phyloP scores from a whole-genome alignment of 2,888 invertebrate genomes.

The Drosophila kuntzei region DNA sequence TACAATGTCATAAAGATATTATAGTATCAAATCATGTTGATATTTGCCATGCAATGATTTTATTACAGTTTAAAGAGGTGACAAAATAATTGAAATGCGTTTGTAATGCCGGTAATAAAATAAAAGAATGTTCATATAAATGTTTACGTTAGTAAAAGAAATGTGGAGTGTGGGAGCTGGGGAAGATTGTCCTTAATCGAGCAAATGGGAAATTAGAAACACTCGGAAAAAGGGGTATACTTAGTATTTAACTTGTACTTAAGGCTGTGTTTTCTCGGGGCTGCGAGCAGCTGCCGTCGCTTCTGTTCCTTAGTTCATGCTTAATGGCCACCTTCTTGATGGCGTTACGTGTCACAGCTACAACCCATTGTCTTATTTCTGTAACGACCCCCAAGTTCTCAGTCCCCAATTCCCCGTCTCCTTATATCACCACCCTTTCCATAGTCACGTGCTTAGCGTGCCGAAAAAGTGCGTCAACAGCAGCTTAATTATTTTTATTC shows the following conservation, averaged over 20 bases:
- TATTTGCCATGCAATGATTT: slow-evolving; percentile 2
- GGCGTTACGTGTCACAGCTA: slow-evolving; percentile 62
- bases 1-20: neutral
- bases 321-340: slow-evolving; percentile 63
- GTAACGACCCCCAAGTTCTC: neutral
- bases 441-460: slow-evolving; percentile 72
- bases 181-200: slow-evolving; percentile 23
- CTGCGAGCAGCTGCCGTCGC: slow-evolving; percentile 35
- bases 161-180: neutral
- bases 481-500: slow-evolving; percentile 78
- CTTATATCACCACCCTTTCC: slow-evolving; percentile 7
- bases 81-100: slow-evolving; percentile 2
- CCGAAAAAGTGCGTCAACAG: slow-evolving; percentile 79
- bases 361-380: slow-evolving; percentile 54
- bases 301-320: slow-evolving; percentile 34
- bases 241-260: slow-evolving; percentile 44
- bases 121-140: slow-evolving; percentile 7
- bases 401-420: neutral
- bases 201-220: slow-evolving; percentile 53
- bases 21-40: neutral
- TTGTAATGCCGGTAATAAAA: slow-evolving; percentile 7
- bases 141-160: slow-evolving; percentile 10
- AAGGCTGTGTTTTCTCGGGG: slow-evolving; percentile 7
- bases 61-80: neutral
- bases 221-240: slow-evolving; percentile 32